Conservation (phyloP, 2,113 vertebrate species). For the Corapipo altera region DNA sequence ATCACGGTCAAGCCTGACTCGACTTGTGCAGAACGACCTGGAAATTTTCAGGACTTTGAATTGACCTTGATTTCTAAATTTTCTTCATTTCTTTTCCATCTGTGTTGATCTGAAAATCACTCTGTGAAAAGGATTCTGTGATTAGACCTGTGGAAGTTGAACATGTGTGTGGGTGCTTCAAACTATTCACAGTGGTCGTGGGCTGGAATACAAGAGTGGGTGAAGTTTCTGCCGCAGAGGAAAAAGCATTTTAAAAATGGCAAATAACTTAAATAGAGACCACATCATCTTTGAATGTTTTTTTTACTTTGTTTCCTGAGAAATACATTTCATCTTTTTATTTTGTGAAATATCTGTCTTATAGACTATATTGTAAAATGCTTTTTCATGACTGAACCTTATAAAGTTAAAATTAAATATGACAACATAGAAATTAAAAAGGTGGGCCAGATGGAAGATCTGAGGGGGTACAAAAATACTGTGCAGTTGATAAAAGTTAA, state of each 20-base stretch:
- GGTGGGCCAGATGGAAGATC: background rate
- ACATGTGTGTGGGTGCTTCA: constrained; percentile 45
- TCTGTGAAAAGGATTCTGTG: constrained; percentile 37
- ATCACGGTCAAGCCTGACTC: accelerated
- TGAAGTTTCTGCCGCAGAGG: constrained; percentile 51
- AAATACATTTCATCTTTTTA: constrained; percentile 17
- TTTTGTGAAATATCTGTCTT: constrained; percentile 1
- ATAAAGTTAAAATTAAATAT: background rate
- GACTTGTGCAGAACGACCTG: background rate
- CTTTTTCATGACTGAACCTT: background rate
- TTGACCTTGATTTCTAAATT: background rate
- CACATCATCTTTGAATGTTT: background rate
- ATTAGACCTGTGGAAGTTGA: constrained; percentile 56
- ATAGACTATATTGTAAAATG: background rate
- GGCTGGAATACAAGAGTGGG: constrained; percentile 58
- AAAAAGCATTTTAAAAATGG: constrained; percentile 59
- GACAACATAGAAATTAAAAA: background rate
- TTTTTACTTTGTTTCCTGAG: background rate
- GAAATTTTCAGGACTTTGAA: background rate
- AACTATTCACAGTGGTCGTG: constrained; percentile 59
- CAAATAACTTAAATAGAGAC: constrained; percentile 59
- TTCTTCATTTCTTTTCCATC: background rate
- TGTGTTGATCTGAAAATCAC: constrained; percentile 33
- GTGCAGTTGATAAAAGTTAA: background rate
- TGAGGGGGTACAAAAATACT: background rate